These are phyloP conservation scores for Gopherus flavomarginatus DNA, from an alignment of 2,113 vertebrate genomes.

Conservation along the genomic window DNA sequence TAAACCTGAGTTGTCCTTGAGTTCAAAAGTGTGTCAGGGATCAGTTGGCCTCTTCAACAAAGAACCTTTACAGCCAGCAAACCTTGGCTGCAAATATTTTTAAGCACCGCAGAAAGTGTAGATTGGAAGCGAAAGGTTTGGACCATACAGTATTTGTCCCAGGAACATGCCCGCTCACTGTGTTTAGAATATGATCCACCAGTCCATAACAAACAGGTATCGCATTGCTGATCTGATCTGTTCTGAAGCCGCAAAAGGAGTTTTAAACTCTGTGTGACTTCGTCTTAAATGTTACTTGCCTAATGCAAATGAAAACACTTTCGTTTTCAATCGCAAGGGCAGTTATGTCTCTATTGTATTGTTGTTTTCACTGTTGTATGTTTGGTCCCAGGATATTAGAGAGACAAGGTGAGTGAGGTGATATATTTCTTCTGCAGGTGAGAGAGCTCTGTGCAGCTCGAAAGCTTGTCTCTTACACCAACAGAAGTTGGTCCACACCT, in stretches of 20 bases:
- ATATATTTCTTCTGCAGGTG: not conserved
- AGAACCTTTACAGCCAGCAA: not conserved
- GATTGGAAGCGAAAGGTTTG: not conserved
- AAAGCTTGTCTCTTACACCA: too few species aligned
- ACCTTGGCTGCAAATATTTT: not conserved
- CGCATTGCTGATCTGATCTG: not conserved
- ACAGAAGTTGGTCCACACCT: too few species aligned
- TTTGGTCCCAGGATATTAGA: not conserved
- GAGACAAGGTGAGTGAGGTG: not conserved
- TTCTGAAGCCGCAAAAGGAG: not conserved
- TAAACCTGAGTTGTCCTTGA: not conserved
- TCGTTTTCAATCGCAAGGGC: not conserved
- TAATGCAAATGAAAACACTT: rapidly evolving
- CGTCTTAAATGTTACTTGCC: rapidly evolving
- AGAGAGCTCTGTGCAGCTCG: not conserved
- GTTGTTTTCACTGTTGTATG: not conserved
- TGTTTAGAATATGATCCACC: rapidly evolving
- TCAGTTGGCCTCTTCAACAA: too few species aligned
- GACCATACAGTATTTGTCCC: rapidly evolving
- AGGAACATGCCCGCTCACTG: rapidly evolving
- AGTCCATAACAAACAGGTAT: rapidly evolving
- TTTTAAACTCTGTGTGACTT: rapidly evolving
- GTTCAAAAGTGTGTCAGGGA: rapidly evolving
- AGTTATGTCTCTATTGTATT: not conserved
- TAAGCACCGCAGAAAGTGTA: rapidly evolving